These are phyloP conservation scores for Psittacula derbiana DNA, from an alignment of 2,797 vertebrate genomes.

Conservation along the genomic window DNA sequence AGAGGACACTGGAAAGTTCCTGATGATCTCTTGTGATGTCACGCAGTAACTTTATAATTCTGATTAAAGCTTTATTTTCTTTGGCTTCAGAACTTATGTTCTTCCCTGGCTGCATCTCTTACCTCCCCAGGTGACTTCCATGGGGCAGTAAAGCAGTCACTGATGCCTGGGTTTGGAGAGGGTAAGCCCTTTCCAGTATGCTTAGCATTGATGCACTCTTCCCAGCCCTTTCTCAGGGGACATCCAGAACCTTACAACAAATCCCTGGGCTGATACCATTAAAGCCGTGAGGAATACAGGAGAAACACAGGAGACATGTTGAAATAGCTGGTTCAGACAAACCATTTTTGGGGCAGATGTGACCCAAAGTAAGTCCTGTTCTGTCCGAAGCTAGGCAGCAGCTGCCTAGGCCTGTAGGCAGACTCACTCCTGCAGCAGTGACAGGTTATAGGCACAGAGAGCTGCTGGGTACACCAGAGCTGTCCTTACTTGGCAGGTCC, in stretches of 20 bases:
- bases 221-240: not conserved
- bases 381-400: not conserved
- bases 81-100: not conserved
- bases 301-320: not conserved
- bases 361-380: not conserved
- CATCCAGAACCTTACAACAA: not conserved
- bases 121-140: not conserved
- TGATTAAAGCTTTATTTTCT: slow-evolving; percentile 13
- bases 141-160: not conserved
- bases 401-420: not conserved
- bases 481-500: not conserved
- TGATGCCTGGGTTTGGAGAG: not conserved
- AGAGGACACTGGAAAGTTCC: not conserved
- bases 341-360: not conserved
- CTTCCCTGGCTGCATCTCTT: not conserved
- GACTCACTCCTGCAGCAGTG: not conserved
- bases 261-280: not conserved
- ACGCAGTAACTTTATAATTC: not conserved
- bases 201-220: not conserved
- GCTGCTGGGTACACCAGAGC: not conserved
- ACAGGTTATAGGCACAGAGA: not conserved
- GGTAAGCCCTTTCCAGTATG: not conserved
- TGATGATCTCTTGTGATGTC: not conserved
- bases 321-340: rapidly evolving
- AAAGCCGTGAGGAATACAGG: not conserved